Percentiles rank a stretch among this genome's conserved stretches.
Conservation (phyloP, 2,888 invertebrate genomes). For the Sesia bembeciformis region DNA sequence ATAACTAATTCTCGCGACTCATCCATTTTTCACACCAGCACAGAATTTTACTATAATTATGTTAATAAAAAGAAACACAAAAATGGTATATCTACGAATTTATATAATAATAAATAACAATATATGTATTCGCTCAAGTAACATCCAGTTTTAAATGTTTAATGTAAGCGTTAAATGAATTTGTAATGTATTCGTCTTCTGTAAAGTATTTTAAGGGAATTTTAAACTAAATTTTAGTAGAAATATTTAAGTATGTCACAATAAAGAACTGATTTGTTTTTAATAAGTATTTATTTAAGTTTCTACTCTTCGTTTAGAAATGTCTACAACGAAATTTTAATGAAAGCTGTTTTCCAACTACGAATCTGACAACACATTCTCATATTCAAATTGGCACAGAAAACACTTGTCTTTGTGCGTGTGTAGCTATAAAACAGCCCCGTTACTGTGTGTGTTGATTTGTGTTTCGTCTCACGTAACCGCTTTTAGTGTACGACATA, state of each 20-base stretch:
- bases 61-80: not conserved
- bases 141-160: constrained; percentile 1
- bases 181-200: constrained; percentile 1
- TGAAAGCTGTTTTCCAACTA: constrained; percentile 20
- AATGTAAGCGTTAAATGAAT: constrained; percentile 5
- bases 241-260: not conserved
- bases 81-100: constrained; percentile 5
- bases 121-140: constrained; percentile 6
- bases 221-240: not conserved
- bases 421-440: not conserved
- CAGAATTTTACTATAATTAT: not conserved
- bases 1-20: too few relatives aligned
- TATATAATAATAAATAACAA: constrained; percentile 7
- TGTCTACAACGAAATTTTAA: constrained; percentile 8
- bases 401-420: constrained; percentile 1
- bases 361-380: too few relatives aligned
- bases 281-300: constrained; percentile 14
- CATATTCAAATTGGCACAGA: too few relatives aligned
- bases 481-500: constrained; percentile 47
- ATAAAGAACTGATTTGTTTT: constrained; percentile 34
- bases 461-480: constrained; percentile 10
- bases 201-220: constrained; percentile 1
- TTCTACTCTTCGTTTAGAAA: not conserved
- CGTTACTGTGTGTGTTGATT: not conserved
- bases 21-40: too few relatives aligned